Evolutionary conservation across 2,113 vertebrate genomes (phyloP), one percentile per base, ranked within the genome.

Genomic region (Eolophus roseicapilla): DNA sequence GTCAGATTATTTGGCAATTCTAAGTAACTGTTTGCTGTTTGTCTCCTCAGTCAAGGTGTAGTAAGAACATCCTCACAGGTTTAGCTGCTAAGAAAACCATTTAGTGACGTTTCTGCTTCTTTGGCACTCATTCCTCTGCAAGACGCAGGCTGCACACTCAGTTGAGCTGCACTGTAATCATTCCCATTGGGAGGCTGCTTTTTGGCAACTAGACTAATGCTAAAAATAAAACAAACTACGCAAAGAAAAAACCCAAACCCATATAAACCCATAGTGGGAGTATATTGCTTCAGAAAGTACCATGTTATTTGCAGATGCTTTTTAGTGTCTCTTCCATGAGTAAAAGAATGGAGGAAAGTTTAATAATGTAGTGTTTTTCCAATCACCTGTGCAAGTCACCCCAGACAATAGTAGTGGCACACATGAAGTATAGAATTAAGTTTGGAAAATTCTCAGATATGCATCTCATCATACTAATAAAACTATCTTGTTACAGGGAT

Each of bases 181-280:
- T 67, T 85, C 71, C 16, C 9, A 11, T 9, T 67, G 86, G 69
- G 86, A 94, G 68, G 69, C 80, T 74, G 91, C 86, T 82, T 86
- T 93, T 88, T 93, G 92, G 88, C 86, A 88, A 74, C 9, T 24
- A 60, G n/a, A 19, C 35, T 18, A 50, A 78, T 43, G 65, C 80
- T 93, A 96, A 95, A 95, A 95, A 94, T 94, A 97, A 77, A 92
- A 65, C 39, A 37, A 92, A 52, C 43, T 74, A 52, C 65, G 76
- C 60, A 63, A 89, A 65, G 3, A 57, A 87, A 70, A 17, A 64
- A n/a, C 57, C 53, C 80, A 9, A 17, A 5, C 21, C 80, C 43
- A 46, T 18, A 29, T 82, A 82, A 90, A 88, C 75, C 87, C 82
- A 43, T 8, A 55, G 43, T 6, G 47, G 39, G 35, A 76, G 14